Evolutionary conservation across 2,888 invertebrate genomes (phyloP).

Genomic region (Chouioia cunea): DNA sequence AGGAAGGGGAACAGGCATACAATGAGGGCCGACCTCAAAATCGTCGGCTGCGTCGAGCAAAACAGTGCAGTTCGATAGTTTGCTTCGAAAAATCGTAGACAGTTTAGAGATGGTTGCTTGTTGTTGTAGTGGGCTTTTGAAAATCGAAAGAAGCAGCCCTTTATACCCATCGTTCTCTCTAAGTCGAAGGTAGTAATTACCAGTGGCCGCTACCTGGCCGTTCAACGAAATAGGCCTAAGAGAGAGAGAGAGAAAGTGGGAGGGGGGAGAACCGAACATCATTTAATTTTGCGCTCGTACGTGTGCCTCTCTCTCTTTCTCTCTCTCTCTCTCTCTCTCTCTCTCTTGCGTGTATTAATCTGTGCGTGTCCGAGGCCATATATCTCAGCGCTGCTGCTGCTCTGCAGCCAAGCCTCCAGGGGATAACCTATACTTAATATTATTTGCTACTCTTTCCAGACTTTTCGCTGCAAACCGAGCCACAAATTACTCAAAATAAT

Average conservation of each 20-base stretch:
- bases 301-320: constrained; percentile 19
- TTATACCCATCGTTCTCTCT: constrained; percentile 44
- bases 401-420: constrained; percentile 41
- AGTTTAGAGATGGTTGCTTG: no score
- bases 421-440: constrained; percentile 68
- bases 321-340: constrained; percentile 29
- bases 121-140: constrained; percentile 36
- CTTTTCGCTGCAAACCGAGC: constrained; percentile 15
- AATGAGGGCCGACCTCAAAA: no score
- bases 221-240: constrained; percentile 62
- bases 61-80: no score
- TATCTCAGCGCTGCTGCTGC: constrained; percentile 53
- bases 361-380: constrained; percentile 56
- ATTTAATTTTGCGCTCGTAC: constrained; percentile 65
- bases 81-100: no score
- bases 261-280: constrained; percentile 65
- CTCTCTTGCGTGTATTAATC: constrained; percentile 45
- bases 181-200: constrained; percentile 66
- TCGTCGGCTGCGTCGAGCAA: no score
- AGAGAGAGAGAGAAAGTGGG: no score
- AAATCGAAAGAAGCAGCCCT: constrained; percentile 42
- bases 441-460: constrained; percentile 65
- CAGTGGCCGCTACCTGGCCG: constrained; percentile 68
- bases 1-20: no score
- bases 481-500: constrained; percentile 47